Evolutionary conservation across 2,113 vertebrate genomes (phyloP).

Genomic region (Leptosomus discolor): DNA sequence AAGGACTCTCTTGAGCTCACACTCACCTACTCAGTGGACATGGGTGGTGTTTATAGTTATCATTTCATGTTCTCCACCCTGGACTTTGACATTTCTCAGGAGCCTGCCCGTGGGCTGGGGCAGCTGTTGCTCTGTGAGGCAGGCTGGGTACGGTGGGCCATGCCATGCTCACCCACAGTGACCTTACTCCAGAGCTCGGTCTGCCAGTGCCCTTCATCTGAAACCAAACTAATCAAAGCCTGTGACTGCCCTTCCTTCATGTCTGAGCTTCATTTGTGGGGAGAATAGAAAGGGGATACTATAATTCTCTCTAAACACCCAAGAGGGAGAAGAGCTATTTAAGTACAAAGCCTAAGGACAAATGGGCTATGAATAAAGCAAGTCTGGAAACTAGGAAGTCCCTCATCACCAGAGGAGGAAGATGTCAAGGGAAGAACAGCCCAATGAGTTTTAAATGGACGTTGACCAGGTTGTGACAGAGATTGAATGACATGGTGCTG

Average conservation of each 20-base stretch:
- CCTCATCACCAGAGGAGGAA: background rate
- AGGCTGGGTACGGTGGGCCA: background rate
- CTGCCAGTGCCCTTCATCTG: background rate
- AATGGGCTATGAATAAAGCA: slow-evolving; percentile 46
- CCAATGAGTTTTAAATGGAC: background rate
- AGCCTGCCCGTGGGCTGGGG: background rate
- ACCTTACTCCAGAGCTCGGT: background rate
- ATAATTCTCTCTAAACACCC: slow-evolving; percentile 22
- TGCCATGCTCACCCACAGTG: background rate
- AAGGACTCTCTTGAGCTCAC: background rate
- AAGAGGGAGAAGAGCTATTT: slow-evolving; percentile 46
- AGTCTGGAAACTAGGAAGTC: background rate
- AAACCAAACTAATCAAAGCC: background rate
- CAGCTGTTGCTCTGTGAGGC: background rate
- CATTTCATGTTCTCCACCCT: background rate
- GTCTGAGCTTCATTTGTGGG: background rate
- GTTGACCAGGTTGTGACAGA: background rate
- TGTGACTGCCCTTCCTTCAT: background rate
- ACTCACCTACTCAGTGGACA: background rate
- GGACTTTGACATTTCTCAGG: background rate
- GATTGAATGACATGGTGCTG: background rate
- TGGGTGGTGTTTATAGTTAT: background rate
- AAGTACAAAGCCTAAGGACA: background rate
- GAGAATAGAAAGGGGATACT: background rate
- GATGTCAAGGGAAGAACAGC: background rate